phyloP scores from a whole-genome alignment of 2,113 vertebrate species.

The Periophthalmodon schlosseri region DNA sequence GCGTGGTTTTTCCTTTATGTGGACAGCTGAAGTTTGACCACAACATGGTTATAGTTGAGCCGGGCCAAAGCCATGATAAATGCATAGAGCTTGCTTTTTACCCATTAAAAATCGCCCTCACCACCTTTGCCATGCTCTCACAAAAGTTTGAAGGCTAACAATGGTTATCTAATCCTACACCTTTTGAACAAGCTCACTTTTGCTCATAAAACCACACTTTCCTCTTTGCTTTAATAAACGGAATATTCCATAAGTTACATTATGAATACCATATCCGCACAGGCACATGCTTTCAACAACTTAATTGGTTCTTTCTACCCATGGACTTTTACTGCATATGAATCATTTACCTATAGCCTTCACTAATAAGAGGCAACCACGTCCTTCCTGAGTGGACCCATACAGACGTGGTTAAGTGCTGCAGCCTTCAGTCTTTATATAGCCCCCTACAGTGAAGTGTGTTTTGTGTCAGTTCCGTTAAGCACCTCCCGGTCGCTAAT shows the following conservation, averaged over 20 bases:
- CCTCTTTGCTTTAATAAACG: neutral
- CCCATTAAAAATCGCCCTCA: no score
- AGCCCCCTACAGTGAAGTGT: conserved; percentile 11
- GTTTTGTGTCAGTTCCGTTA: conserved; percentile 21
- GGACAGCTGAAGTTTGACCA: no score
- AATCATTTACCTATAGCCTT: conserved; percentile 1
- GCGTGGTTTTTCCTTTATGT: no score
- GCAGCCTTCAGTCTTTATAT: neutral
- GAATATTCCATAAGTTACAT: neutral
- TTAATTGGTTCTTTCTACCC: neutral
- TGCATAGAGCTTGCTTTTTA: no score
- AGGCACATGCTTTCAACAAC: neutral
- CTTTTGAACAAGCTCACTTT: neutral
- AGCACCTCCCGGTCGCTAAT: conserved; percentile 22
- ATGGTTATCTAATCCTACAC: neutral
- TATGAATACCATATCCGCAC: neutral
- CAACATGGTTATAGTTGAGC: no score
- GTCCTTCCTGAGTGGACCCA: neutral
- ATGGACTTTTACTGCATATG: neutral
- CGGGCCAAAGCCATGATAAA: no score
- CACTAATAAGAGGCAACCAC: neutral
- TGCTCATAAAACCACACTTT: neutral
- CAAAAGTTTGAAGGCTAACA: neutral
- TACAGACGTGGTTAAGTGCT: neutral
- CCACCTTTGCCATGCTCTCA: no score